Base-by-base conservation (phyloP, 1,140 invertebrate species). In the Meloidogyne exigua region DNA sequence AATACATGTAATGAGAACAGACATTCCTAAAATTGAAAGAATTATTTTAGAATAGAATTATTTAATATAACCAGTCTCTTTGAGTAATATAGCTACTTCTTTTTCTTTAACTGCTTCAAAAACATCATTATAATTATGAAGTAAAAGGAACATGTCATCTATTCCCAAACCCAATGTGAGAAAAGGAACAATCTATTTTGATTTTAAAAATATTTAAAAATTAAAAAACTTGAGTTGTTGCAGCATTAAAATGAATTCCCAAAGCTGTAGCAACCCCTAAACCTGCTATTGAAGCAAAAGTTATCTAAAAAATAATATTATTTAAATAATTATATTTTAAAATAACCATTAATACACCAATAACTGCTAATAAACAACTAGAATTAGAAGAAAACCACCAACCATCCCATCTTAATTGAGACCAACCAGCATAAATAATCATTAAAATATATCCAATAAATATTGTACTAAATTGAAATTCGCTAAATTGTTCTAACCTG, bases 171-270 rank as follows among this genome's bases (percentile, higher is more conserved):
- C 95, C 0, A 98, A 90, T 0, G 93, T 93, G 57, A 98, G 87
- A 87, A 96, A 98, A 11, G 95, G 95, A 49, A 98, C 91, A 87
- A 98, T 91, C 89, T 91, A 87, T 65, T 65, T 39, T 39, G 4
- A 9, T 7, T 32, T 25, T 72, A 32, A 32, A 32, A 32, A 3
- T 32, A 32, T 32, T 32, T 32, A 32, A 32, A 23, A 21, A 39
- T 39, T n/a, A 39, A n/a, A 36, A 28, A 87, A 91, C 94, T 89
- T 97, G 95, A 39, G 94, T 96, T 75, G 94, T 97, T 11, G 94
- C 92, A 5, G 95, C 94, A 89, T 98, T 98, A 90, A 98, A 98
- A 62, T 93, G 91, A 66, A 98, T 93, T 3, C 94, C 94, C 80
- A 97, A 89, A n/a, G 97, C 90, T 76, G 94, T 94, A 87, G 94